These are phyloP conservation scores for Sphenodon punctatus DNA, from an alignment of 2,797 vertebrate species.

Conservation along the genomic window DNA sequence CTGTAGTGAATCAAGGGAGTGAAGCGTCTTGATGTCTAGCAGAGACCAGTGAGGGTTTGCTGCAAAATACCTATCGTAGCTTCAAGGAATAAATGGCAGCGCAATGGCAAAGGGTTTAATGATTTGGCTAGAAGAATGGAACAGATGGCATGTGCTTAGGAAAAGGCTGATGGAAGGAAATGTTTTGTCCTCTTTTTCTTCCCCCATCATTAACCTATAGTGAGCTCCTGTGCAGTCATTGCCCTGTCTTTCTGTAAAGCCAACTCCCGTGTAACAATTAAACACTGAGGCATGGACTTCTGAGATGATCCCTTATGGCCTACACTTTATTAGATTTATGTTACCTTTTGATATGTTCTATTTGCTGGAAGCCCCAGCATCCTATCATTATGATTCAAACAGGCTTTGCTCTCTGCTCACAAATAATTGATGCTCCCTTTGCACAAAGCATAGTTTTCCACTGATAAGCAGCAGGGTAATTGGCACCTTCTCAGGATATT, in stretches of 20 bases:
- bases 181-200: constrained; percentile 10
- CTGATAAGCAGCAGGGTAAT: constrained; percentile 76
- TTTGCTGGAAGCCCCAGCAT: constrained; percentile 69
- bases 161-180: constrained; percentile 44
- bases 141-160: constrained; percentile 35
- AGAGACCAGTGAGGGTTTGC: constrained; percentile 40
- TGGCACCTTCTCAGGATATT: constrained; percentile 75
- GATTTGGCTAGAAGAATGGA: not conserved
- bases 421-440: constrained; percentile 80
- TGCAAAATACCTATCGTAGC: constrained; percentile 42
- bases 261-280: constrained; percentile 67
- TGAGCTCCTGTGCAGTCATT: constrained; percentile 17
- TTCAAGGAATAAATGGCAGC: constrained; percentile 45
- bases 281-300: constrained; percentile 63
- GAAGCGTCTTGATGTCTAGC: constrained; percentile 48
- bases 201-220: constrained; percentile 36
- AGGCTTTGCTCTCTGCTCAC: constrained; percentile 73
- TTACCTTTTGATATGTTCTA: constrained; percentile 70
- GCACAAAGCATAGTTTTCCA: constrained; percentile 75
- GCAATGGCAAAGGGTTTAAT: not conserved
- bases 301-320: constrained; percentile 70
- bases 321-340: constrained; percentile 71
- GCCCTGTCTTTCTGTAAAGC: constrained; percentile 47
- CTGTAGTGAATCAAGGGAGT: constrained; percentile 63
- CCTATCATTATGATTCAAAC: constrained; percentile 73